These are phyloP conservation scores for Hozukius guyotensis DNA, from an alignment of 2,797 vertebrate genomes.

Conservation along the genomic window DNA sequence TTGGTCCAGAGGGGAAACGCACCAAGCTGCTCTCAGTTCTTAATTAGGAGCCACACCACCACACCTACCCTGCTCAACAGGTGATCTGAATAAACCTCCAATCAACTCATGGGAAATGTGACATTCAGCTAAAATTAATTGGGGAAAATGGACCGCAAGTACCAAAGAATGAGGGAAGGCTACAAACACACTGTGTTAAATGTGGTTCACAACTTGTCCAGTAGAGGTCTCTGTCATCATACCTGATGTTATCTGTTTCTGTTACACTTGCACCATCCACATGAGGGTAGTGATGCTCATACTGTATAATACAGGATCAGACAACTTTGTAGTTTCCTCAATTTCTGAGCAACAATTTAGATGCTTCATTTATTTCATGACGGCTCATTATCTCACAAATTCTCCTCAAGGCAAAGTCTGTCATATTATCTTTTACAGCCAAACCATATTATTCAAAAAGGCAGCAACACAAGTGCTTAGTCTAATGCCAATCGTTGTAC, in stretches of 20 bases:
- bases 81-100: background rate
- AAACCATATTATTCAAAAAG: background rate
- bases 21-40: background rate
- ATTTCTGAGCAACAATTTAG: background rate
- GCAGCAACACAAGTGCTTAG: background rate
- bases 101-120: too few species aligned
- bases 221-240: slow-evolving; percentile 63
- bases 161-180: background rate
- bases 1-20: background rate
- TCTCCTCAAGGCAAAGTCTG: background rate
- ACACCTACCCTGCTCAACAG: background rate
- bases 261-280: background rate
- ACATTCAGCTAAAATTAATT: background rate
- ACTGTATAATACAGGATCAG: background rate
- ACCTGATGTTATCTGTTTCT: background rate
- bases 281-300: background rate
- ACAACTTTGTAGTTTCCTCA: background rate
- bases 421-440: background rate
- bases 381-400: background rate
- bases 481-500: background rate
- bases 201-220: slow-evolving; percentile 53
- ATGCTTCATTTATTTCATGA: too few species aligned
- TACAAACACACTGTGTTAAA: background rate
- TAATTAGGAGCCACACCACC: background rate
- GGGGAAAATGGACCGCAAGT: background rate